Evolutionary conservation across 2,888 invertebrate species (phyloP).

Genomic region (Stratiomys singularior): DNA sequence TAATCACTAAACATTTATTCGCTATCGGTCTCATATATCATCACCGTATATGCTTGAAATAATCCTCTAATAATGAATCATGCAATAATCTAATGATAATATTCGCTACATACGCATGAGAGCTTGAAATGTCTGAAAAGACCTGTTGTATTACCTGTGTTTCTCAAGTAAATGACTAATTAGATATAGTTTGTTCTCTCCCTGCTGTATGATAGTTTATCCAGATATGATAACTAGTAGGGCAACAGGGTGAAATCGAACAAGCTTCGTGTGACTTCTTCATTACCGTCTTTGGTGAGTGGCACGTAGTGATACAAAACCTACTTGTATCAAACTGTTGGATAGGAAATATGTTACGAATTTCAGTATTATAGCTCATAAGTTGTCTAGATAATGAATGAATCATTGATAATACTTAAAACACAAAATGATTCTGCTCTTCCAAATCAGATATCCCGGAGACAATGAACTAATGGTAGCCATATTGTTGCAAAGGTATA

Average conservation of each 20-base stretch:
- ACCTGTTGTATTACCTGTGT: background rate
- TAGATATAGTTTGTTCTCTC: background rate
- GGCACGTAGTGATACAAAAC: constrained; percentile 27
- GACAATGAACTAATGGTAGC: no score
- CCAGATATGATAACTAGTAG: background rate
- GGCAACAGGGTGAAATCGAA: background rate
- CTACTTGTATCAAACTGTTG: background rate
- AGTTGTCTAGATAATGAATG: background rate
- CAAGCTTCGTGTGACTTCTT: constrained; percentile 29
- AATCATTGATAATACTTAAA: background rate
- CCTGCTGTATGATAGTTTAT: background rate
- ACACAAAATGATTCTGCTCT: background rate
- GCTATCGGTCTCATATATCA: no score
- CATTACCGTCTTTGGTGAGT: background rate
- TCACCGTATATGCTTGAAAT: no score
- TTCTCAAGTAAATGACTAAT: background rate
- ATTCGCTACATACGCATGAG: no score
- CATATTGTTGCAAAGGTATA: no score
- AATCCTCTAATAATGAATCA: no score
- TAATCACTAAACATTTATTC: no score
- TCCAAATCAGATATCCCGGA: background rate
- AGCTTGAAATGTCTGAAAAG: no score
- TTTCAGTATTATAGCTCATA: constrained; percentile 14
- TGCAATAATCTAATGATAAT: no score
- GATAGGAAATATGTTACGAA: constrained; percentile 4